A percentile compares a stretch with the other conserved stretches of the same genome.
Evolutionary conservation across 2,113 vertebrate genomes (phyloP).

Genomic region (Haemorhous mexicanus): DNA sequence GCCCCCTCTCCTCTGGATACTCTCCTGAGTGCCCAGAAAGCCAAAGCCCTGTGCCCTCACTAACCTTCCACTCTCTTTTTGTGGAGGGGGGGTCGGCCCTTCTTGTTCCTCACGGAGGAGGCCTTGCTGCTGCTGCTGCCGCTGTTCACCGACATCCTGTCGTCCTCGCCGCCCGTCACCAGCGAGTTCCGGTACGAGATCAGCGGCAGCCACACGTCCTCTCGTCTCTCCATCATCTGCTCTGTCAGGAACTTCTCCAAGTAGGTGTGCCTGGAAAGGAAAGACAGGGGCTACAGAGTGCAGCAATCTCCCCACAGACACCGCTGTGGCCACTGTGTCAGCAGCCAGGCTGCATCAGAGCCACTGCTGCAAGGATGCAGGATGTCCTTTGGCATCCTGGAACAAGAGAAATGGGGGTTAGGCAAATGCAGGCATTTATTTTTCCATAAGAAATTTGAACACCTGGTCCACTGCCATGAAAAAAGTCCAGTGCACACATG

Average conservation of each 20-base stretch:
- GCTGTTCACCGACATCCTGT: slow-evolving; percentile 95
- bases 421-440: neutral
- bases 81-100: slow-evolving; percentile 90
- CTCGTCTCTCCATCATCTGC: slow-evolving; percentile 96
- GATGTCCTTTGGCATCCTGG: neutral
- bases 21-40: neutral
- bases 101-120: slow-evolving; percentile 95
- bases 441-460: neutral
- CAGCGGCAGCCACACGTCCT: slow-evolving; percentile 97
- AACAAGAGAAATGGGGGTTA: neutral
- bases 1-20: too few relatives aligned
- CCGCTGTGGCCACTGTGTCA: neutral
- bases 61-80: slow-evolving; percentile 94
- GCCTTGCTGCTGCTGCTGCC: slow-evolving; percentile 95
- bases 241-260: slow-evolving; percentile 97
- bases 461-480: too few relatives aligned
- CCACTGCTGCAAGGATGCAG: neutral
- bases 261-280: slow-evolving; percentile 86
- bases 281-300: neutral
- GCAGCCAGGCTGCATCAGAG: neutral
- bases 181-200: slow-evolving; percentile 97
- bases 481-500: neutral
- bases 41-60: neutral
- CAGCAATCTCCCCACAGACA: neutral
- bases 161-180: slow-evolving; percentile 93